Evolutionary conservation across 1,140 invertebrate species (phyloP).

Genomic region (Zaprionus inermis): DNA sequence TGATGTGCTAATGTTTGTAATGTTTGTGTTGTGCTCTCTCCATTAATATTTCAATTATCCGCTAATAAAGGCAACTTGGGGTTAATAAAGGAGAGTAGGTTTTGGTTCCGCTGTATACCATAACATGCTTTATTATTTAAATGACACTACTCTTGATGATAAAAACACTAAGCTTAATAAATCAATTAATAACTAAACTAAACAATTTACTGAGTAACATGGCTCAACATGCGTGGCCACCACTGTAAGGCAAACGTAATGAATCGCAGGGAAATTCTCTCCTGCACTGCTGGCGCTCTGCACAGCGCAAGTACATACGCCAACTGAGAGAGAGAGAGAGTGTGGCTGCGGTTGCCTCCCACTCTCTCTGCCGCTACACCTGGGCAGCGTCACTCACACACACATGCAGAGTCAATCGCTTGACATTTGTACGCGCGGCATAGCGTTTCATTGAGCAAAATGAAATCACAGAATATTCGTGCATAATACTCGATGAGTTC

Average conservation of each 20-base stretch:
- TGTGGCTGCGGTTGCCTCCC: background rate
- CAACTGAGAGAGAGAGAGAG: background rate
- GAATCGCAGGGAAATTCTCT: constrained; percentile 20
- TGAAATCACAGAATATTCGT: constrained; percentile 37
- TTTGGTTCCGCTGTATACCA: no score
- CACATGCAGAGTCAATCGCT: constrained; percentile 4
- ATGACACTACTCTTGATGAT: no score
- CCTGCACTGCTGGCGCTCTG: constrained; percentile 3
- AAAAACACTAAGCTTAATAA: background rate
- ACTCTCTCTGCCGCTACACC: constrained; percentile 14
- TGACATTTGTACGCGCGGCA: constrained; percentile 19
- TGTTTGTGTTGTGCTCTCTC: constrained; percentile 42
- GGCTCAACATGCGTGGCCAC: background rate
- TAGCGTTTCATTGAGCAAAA: constrained; percentile 50
- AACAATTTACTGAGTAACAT: background rate
- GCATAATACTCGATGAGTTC: constrained; percentile 30
- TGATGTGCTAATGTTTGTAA: constrained; percentile 64
- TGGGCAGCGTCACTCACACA: constrained; percentile 18
- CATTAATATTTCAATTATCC: constrained; percentile 19
- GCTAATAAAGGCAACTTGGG: background rate
- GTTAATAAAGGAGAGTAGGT: background rate
- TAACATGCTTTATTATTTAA: no score
- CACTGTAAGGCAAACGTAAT: constrained; percentile 17
- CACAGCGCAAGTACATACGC: constrained; percentile 28
- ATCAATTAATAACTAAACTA: background rate